Conservation (phyloP, 2,797 vertebrate species). For the Neosilurus hyrtlii region DNA sequence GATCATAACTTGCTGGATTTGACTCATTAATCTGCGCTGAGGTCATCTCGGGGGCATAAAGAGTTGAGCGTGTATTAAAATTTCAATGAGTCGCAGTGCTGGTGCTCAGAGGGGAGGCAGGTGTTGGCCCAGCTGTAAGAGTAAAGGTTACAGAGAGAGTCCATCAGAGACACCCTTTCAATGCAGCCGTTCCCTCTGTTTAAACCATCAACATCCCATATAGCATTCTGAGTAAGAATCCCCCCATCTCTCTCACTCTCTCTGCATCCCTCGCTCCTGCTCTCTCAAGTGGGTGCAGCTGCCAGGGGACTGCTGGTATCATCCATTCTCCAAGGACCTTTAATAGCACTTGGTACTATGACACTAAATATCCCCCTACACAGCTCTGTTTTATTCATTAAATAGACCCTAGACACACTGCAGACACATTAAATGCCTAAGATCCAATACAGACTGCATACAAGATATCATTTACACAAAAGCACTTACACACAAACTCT, state of each 20-base stretch:
- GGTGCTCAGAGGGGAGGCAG: conserved; percentile 56
- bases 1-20: conserved; percentile 10
- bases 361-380: conserved; percentile 56
- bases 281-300: conserved; percentile 56
- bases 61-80: conserved; percentile 33
- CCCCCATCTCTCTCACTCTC: conserved; percentile 22
- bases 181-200: conserved; percentile 38
- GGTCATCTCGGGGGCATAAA: background rate
- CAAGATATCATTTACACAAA: conserved; percentile 41
- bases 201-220: conserved; percentile 47
- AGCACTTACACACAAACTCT: conserved; percentile 40
- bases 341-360: conserved; percentile 59
- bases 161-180: conserved; percentile 44
- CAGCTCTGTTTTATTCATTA: conserved; percentile 54
- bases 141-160: conserved; percentile 69
- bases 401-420: conserved; percentile 48
- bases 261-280: conserved; percentile 19
- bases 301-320: conserved; percentile 55
- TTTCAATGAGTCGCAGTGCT: conserved; percentile 44
- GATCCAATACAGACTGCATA: conserved; percentile 38
- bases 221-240: conserved; percentile 36
- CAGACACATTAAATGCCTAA: conserved; percentile 41
- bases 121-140: conserved; percentile 86
- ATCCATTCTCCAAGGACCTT: conserved; percentile 54
- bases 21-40: background rate